These are phyloP conservation scores for Spizaetus ornatus DNA, from an alignment of 2,113 vertebrate genomes.

Conservation along the genomic window DNA sequence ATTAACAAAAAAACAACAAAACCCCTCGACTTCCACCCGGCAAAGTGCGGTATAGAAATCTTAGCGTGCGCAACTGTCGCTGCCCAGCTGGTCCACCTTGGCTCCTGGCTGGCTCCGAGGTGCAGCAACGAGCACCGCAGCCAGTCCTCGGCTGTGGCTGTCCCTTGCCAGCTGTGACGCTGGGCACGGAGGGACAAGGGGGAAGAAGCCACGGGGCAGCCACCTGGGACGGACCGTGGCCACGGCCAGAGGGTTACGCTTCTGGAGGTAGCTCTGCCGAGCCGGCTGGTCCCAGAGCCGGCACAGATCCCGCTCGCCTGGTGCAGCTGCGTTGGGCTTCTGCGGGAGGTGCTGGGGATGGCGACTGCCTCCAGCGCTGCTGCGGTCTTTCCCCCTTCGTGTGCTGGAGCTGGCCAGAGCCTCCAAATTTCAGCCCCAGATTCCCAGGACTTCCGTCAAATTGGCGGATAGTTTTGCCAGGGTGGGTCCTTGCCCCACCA, in stretches of 20 bases:
- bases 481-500: neutral
- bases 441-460: rapidly evolving
- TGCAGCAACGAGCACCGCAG: rapidly evolving
- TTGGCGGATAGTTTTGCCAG: rapidly evolving
- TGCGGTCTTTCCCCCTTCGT: rapidly evolving
- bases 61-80: rapidly evolving
- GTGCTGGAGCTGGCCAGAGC: neutral
- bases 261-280: neutral
- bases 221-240: rapidly evolving
- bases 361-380: rapidly evolving
- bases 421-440: neutral
- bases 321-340: rapidly evolving
- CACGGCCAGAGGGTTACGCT: rapidly evolving
- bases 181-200: rapidly evolving
- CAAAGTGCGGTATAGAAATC: rapidly evolving
- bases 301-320: rapidly evolving
- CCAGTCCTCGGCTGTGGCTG: neutral
- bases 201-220: rapidly evolving
- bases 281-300: neutral
- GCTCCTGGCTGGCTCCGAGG: rapidly evolving
- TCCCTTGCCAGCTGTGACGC: rapidly evolving
- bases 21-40: neutral
- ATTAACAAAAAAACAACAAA: neutral
- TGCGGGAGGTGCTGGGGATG: neutral
- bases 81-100: rapidly evolving